These are phyloP conservation scores for Acrobasis suavella DNA, from an alignment of 2,888 invertebrate genomes.

Conservation along the genomic window DNA sequence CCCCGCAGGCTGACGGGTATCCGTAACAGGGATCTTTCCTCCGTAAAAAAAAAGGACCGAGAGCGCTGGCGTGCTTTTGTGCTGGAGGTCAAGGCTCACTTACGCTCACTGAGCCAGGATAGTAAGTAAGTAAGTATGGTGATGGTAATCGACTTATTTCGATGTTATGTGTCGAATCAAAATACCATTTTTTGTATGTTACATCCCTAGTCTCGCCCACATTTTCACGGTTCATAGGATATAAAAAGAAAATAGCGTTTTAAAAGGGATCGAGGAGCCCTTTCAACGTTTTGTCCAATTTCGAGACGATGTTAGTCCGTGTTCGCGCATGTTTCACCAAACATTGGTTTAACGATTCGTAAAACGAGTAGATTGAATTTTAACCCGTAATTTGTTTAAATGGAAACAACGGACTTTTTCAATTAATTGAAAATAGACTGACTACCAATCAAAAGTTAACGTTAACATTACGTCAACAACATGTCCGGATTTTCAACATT, in stretches of 20 bases:
- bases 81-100: no score
- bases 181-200: no score
- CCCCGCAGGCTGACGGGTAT: no score
- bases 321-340: constrained; percentile 58
- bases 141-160: no score
- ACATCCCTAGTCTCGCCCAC: constrained; percentile 40
- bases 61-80: no score
- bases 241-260: constrained; percentile 68
- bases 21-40: no score
- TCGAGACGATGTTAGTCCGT: constrained; percentile 48
- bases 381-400: constrained; percentile 27
- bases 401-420: constrained; percentile 18
- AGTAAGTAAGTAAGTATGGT: no score
- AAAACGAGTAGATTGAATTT: constrained; percentile 43
- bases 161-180: no score
- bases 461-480: neutral
- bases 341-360: constrained; percentile 54
- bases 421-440: constrained; percentile 5
- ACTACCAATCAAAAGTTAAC: neutral
- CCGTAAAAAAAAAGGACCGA: no score
- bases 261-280: constrained; percentile 61
- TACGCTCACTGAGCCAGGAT: no score
- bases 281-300: constrained; percentile 61
- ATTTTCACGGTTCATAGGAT: constrained; percentile 68
- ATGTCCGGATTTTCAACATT: neutral